Evolutionary conservation across 2,888 invertebrate genomes (phyloP), one percentile per base, ranked within the genome.

Genomic region (Microctonus hyperodae): DNA sequence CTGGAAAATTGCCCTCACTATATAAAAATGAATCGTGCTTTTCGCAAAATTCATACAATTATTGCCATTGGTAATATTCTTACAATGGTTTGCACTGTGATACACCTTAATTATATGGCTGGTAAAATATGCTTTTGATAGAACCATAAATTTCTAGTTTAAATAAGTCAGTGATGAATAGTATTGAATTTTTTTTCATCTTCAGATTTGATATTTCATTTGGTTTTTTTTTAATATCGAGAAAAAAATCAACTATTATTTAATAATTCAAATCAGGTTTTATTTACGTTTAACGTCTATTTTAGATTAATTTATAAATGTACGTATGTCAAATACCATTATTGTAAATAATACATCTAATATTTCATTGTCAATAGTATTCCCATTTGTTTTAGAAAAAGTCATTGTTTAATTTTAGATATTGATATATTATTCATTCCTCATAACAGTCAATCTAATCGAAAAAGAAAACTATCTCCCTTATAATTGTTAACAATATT

Each of bases 31-130:
- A 89, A 94, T 78, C 88, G 87, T 73, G 86, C 88, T 33, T 95
- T 95, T 85, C 88, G 95, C 60, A 88, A 88, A 50, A 88, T 91
- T 62, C 95, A 95, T 85, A 90, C 91, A 81, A 87, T 86, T 69
- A 91, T 94, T 75, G 94, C 94, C 13, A 90, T 92, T 83, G 92
- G 93, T 65, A 95, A 95, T 78, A 88, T 95, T 84, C 85, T 89
- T 25, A 87, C 90, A 0, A 88, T 92, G 84, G 87, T 86, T 7
- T 90, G 90, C 76, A 90, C 91, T 10, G 87, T 89, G 56, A 84
- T 91, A 69, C 92, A 92, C 81, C 83, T 92, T 65, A 86, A 90
- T 81, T 90, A 91, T 82, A 85, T 92, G 70, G 87, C 89, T 57
- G 86, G 81, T 81, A 87, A 86, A 83, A 84, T 86, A 35, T 82